Evolutionary conservation across 2,888 invertebrate genomes (phyloP), one percentile per base, ranked within the genome.

Genomic region (Meloe dianella): DNA sequence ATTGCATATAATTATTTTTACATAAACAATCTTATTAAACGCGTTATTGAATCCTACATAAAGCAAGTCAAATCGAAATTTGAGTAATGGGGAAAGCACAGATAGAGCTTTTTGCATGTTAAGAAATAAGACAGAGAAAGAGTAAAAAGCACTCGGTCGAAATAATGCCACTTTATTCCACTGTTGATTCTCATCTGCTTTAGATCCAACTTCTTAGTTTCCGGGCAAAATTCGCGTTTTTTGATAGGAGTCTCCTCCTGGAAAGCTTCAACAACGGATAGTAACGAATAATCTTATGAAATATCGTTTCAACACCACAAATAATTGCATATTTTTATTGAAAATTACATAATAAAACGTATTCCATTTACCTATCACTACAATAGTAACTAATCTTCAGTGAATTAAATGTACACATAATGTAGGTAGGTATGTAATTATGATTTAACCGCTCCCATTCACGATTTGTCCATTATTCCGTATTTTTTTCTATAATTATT

Each of bases 391-490:
- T 35, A 4, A 41, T 41, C 41, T 41, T 41, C 41, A 17, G 41
- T 41, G 41, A 41, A 41, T 41, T 41, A 3, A 35, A 22, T 27
- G 4, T 27, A 27, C 27, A 27, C 4, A 27, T 27, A 4, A 27
- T 27, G 27, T 27, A 3, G 2, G 27, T 27, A 27, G 2, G 27
- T 27, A 60, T 60, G 41, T 24, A 20, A 41, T 41, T 41, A 41
- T 6, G n/a, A 41, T 24, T 35, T 10, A 38, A 35, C 60, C 60
- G 60, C 32, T 60, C 60, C 60, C 17, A 24, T 32, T 32, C 60
- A 60, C 60, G 60, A 60, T 60, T 60, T 20, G 1, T 27, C 2
- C 10, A 27, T 27, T 57, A 57, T 27, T 27, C 8, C 41, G 17
- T 17, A 8, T n/a, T n/a, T 41, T 41, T 17, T 2, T 41, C 54